These are phyloP conservation scores for Clupea harengus DNA, from an alignment of 2,113 vertebrate genomes.

Conservation along the genomic window DNA sequence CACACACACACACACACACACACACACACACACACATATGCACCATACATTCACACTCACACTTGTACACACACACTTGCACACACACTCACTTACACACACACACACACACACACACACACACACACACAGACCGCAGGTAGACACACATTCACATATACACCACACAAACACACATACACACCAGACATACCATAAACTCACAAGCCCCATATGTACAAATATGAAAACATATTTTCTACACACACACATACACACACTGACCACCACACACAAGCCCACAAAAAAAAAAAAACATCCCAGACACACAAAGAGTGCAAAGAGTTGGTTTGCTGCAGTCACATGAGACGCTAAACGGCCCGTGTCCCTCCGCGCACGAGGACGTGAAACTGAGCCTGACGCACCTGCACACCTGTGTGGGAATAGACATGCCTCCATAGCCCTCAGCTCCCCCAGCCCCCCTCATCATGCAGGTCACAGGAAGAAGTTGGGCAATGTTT, in stretches of 20 bases:
- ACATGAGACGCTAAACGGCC: background rate
- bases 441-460: background rate
- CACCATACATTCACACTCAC: background rate
- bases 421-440: background rate
- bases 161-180: background rate
- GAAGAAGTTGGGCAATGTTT: background rate
- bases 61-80: constrained; percentile 32
- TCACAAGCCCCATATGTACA: background rate
- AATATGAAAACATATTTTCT: background rate
- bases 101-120: constrained; percentile 20
- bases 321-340: too few species aligned
- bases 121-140: background rate
- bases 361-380: background rate
- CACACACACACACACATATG: background rate
- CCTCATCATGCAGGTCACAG: background rate
- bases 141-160: background rate
- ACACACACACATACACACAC: background rate
- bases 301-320: background rate
- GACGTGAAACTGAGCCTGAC: background rate
- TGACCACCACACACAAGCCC: background rate
- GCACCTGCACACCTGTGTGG: background rate
- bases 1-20: background rate
- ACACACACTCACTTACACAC: constrained; percentile 22
- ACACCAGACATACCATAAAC: background rate
- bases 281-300: background rate